These are phyloP conservation scores for Geothlypis trichas DNA, from an alignment of 2,113 vertebrate genomes.

Conservation along the genomic window DNA sequence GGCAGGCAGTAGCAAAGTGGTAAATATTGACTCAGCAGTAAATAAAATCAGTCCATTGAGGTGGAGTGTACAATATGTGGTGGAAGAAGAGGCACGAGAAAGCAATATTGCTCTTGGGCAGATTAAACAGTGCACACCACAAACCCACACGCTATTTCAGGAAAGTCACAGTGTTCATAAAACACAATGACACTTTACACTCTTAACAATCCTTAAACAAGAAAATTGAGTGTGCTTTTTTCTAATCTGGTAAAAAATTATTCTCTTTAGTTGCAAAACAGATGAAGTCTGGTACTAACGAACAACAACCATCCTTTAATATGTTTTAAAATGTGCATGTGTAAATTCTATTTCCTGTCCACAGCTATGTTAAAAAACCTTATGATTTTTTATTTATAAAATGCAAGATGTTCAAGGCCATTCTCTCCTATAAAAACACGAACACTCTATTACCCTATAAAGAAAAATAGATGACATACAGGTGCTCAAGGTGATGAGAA, in stretches of 20 bases:
- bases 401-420: not conserved
- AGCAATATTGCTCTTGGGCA: not conserved
- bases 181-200: not conserved
- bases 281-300: not conserved
- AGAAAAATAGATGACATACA: not conserved
- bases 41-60: conserved; percentile 31
- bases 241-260: not conserved
- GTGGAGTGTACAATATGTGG: not conserved
- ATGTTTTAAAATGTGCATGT: not conserved
- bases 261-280: not conserved
- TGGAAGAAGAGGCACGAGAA: conserved; percentile 15
- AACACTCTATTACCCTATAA: not conserved
- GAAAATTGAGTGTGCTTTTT: not conserved
- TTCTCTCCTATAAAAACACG: not conserved
- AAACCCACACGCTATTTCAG: not conserved
- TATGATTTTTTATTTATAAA: not conserved
- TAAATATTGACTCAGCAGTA: conserved; percentile 64
- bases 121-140: conserved; percentile 4
- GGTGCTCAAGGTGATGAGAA: not conserved
- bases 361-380: not conserved
- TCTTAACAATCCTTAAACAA: not conserved
- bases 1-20: conserved; percentile 19
- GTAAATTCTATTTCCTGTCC: not conserved
- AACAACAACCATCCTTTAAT: not conserved
- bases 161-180: not conserved